Base-by-base conservation (phyloP, 1,140 invertebrate species). In the Plectrocnemia conspersa region DNA sequence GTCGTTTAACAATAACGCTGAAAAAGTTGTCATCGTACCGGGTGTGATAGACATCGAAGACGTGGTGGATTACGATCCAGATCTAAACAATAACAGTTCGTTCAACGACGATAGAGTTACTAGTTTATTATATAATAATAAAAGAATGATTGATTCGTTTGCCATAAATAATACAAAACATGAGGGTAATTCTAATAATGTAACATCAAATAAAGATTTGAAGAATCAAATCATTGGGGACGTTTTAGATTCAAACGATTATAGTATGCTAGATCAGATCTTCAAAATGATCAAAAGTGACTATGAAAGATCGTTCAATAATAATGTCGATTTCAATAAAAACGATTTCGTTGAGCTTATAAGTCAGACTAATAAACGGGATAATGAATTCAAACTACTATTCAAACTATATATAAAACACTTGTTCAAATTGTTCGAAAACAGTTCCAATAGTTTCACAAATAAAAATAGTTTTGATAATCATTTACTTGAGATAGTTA, bases 21-120 rank as follows among this genome's bases (percentile, higher is more conserved):
- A 59, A 47, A 32, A 35, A 47, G n/a, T 59, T 5, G 36, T 59
- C n/a, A 59, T 59, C 16, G 48, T 59, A 9, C 58, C 58, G 1
- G 46, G 52, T 15, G 48, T 57, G 4, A 52, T 57, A 29, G 50
- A 53, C 25, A 49, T 49, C 27, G 57, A 54, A 27, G 46, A 44
- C 16, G 46, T 44, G 46, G 11, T 40, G 2, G 40, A 55, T 21
- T 22, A 56, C 18, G 47, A 46, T 16, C 48, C 52, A 15, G 53
- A 57, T 27, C 15, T 52, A 2, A 13, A 38, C 15, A 7, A 29
- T n/a, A 29, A 29, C n/a, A 29, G n/a, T n/a, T n/a, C n/a, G n/a
- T n/a, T n/a, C n/a, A n/a, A n/a, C n/a, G n/a, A n/a, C n/a, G n/a
- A n/a, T n/a, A n/a, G n/a, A n/a, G n/a, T n/a, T n/a, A n/a, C n/a